phyloP scores from a whole-genome alignment of 2,797 vertebrate species.

The Hippocampus kuda region DNA sequence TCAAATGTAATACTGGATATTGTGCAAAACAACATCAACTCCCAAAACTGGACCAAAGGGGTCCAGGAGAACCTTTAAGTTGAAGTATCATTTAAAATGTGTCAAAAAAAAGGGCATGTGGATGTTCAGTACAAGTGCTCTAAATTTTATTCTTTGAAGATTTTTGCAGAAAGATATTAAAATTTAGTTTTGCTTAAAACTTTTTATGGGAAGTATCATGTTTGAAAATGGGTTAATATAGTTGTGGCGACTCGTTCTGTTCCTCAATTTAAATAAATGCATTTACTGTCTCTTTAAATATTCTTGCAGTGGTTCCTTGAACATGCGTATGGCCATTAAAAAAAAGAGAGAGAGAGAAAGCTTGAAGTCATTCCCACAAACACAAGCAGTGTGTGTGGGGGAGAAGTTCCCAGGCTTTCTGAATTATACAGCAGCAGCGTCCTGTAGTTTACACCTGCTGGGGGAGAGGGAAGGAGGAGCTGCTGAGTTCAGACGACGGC shows the following conservation, averaged over 20 bases:
- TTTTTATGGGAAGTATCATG: neutral
- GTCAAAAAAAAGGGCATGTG: no score
- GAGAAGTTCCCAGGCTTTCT: conserved; percentile 46
- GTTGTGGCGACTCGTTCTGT: no score
- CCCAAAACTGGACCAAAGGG: no score
- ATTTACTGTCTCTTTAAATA: conserved; percentile 65
- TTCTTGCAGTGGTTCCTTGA: conserved; percentile 56
- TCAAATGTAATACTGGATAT: no score
- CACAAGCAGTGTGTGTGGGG: conserved; percentile 12
- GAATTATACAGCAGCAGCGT: conserved; percentile 54
- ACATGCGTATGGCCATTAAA: conserved; percentile 54
- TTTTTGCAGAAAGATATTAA: no score
- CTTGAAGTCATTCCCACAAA: conserved; percentile 53
- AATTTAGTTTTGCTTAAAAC: neutral
- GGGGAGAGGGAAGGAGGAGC: conserved; percentile 36
- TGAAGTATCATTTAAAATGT: no score
- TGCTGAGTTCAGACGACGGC: conserved; percentile 35
- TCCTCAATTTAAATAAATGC: neutral
- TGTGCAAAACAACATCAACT: no score
- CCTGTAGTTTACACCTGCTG: conserved; percentile 56
- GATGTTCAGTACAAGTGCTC: no score
- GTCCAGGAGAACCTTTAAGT: neutral
- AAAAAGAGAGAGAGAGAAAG: conserved; percentile 58
- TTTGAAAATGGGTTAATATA: neutral
- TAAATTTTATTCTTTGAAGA: no score